Base-by-base conservation (phyloP, 2,113 vertebrate species). In the Neolamprologus fasciatus region DNA sequence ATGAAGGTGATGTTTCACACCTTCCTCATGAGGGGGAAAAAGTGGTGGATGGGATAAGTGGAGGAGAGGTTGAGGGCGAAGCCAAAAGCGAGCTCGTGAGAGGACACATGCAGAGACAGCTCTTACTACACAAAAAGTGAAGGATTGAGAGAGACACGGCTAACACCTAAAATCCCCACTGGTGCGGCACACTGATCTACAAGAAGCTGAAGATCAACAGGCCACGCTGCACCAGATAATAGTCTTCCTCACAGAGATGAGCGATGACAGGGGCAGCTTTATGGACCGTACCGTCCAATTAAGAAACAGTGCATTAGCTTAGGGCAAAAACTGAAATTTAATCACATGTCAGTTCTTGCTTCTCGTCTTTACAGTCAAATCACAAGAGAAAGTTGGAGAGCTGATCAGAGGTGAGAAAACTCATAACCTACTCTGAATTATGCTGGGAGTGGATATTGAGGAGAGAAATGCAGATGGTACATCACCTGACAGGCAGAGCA, bases 1-100 rank as follows among this genome's bases (percentile, higher is more conserved):
- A 96, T 96, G 93, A 82, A 86, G 91, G 91, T 92, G 93, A 94
- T 85, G 95, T 94, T 96, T 96, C 91, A 94, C 92, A 93, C 91
- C 87, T 95, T 91, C 89, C 53, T 87, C 3, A 23, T 87, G 50
- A 80, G 42, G 37, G 53, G 26, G 58, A 81, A 57, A 61, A 84
- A 21, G 35, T 71, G 28, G 13, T 47, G 47, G 84, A 63, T 28
- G 79, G 89, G 80, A 71, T 71, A 55, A 82, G 73, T 42, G 28
- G 82, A 80, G 81, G 55, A 42, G 86, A 87, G 90, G 88, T 86
- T 91, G 71, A 82, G 58, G 83, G 61, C 11, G 63, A 83, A 80
- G 57, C 73, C 71, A 80, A 76, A 80, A 55, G 82, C n/a, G 5
- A 55, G 47, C 53, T 79, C 9, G 14, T 23, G 26, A 84, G 53